Conservation (phyloP, 2,888 invertebrate genomes). For the Polylopha cassiicola region DNA sequence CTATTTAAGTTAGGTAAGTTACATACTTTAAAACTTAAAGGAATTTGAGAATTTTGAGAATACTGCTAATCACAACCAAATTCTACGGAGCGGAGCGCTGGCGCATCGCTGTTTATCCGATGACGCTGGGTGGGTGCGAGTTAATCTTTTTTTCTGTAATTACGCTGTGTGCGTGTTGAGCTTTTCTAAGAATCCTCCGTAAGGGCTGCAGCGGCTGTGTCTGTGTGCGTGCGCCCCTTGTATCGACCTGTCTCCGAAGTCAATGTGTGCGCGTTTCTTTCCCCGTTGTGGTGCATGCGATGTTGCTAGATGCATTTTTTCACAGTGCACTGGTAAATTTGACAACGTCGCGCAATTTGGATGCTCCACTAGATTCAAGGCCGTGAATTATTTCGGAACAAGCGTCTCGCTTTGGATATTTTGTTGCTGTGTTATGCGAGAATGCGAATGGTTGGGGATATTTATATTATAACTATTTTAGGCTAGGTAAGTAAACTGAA, state of each 20-base stretch:
- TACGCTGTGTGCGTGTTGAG: constrained; percentile 36
- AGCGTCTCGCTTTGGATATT: constrained; percentile 5
- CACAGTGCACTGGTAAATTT: constrained; percentile 56
- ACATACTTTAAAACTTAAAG: too few relatives aligned
- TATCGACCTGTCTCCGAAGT: constrained; percentile 47
- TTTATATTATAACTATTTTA: too few relatives aligned
- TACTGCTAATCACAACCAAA: constrained; percentile 24
- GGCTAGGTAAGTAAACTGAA: too few relatives aligned
- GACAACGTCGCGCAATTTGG: constrained; percentile 69
- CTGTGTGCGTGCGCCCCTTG: constrained; percentile 39
- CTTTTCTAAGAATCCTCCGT: constrained; percentile 47
- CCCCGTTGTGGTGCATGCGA: constrained; percentile 49
- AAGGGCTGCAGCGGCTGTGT: constrained; percentile 27
- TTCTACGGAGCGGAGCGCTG: constrained; percentile 29
- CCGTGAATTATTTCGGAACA: constrained; percentile 17
- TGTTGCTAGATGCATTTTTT: constrained; percentile 68
- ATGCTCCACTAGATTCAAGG: constrained; percentile 31
- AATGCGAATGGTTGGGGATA: too few relatives aligned
- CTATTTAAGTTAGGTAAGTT: too few relatives aligned
- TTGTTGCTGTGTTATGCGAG: constrained; percentile 3
- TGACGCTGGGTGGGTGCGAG: constrained; percentile 39
- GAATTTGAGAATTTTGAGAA: too few relatives aligned
- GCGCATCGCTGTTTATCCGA: constrained; percentile 41
- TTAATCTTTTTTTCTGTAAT: constrained; percentile 47
- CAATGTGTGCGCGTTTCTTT: constrained; percentile 30